These are phyloP conservation scores for Anastrepha ludens DNA, from an alignment of 1,140 invertebrate genomes.

Conservation along the genomic window DNA sequence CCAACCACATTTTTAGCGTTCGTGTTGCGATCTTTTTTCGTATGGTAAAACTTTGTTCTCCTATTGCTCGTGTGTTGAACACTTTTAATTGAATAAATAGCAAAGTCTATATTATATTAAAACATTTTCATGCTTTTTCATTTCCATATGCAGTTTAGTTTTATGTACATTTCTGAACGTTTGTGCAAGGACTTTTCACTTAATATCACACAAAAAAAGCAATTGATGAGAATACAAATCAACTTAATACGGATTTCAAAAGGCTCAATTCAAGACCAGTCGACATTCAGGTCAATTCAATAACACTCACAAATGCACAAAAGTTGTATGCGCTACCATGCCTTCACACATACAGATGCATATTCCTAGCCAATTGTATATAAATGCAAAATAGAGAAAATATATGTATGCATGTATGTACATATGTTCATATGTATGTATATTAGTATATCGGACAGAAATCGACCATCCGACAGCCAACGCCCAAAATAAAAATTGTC, in stretches of 20 bases:
- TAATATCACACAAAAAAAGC: background rate
- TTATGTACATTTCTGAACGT: too few species aligned
- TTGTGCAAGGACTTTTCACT: background rate
- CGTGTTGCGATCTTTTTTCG: too few species aligned
- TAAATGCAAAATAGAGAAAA: background rate
- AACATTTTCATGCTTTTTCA: background rate
- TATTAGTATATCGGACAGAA: background rate
- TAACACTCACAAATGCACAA: constrained; percentile 29
- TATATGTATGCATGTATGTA: background rate
- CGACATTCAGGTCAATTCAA: constrained; percentile 47
- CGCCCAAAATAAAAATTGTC: constrained; percentile 51
- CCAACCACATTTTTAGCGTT: too few species aligned
- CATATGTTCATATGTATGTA: background rate
- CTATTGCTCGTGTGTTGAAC: too few species aligned
- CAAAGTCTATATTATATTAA: background rate
- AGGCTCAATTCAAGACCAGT: constrained; percentile 45
- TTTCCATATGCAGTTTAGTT: background rate
- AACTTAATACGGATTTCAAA: constrained; percentile 27
- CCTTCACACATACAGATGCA: background rate
- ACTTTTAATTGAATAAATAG: too few species aligned
- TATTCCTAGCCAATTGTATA: background rate
- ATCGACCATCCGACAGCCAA: constrained; percentile 22
- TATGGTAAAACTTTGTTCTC: too few species aligned
- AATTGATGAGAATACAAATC: constrained; percentile 33
- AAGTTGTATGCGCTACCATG: background rate